phyloP scores from a whole-genome alignment of 2,888 invertebrate species.

The Lasiommata megera region DNA sequence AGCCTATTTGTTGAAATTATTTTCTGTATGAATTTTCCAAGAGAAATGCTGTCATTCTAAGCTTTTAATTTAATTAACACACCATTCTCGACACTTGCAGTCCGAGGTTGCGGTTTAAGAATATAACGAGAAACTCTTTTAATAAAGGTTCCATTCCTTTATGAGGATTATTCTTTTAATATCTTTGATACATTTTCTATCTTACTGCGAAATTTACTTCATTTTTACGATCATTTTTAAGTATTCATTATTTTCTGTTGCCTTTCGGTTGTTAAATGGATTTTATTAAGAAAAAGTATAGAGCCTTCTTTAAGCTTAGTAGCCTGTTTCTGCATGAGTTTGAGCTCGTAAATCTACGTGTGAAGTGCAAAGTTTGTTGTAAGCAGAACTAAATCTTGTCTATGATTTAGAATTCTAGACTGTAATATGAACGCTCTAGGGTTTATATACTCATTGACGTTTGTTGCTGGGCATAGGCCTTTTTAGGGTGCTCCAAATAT shows the following conservation, averaged over 20 bases:
- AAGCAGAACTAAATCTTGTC: too few species aligned
- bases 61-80: constrained; percentile 16
- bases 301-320: too few species aligned
- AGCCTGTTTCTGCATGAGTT: too few species aligned
- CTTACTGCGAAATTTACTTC: not conserved
- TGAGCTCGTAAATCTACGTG: too few species aligned
- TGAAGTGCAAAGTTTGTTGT: too few species aligned
- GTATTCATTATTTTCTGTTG: not conserved
- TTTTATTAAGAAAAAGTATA: not conserved
- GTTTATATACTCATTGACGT: too few species aligned
- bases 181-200: constrained; percentile 6
- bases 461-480: too few species aligned
- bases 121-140: constrained; percentile 13
- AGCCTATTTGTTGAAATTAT: too few species aligned
- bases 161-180: constrained; percentile 12
- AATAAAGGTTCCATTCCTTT: constrained; percentile 7
- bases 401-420: too few species aligned
- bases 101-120: constrained; percentile 6
- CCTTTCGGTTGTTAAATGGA: not conserved
- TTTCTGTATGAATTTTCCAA: not conserved
- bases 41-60: not conserved
- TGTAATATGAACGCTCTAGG: too few species aligned
- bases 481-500: too few species aligned
- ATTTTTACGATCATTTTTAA: constrained; percentile 6
- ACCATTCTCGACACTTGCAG: constrained; percentile 13